These are phyloP conservation scores for Augochlora pura DNA, from an alignment of 1,140 invertebrate genomes.

Conservation along the genomic window DNA sequence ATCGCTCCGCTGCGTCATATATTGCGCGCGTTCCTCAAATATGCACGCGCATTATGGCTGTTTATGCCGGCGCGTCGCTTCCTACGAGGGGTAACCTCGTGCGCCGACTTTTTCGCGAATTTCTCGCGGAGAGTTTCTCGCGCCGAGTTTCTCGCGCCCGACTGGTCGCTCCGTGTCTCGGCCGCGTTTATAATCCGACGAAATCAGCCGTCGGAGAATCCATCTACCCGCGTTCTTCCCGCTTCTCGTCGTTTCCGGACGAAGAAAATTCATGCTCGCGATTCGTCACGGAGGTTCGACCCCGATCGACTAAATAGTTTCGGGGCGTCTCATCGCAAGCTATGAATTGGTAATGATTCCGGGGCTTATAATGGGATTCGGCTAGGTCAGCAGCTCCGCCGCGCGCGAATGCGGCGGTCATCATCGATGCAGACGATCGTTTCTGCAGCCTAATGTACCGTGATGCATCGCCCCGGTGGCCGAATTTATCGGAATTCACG, in stretches of 20 bases:
- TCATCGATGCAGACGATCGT: slow-evolving; percentile 21
- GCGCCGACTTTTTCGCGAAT: not conserved
- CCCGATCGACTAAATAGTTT: not conserved
- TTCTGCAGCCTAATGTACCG: slow-evolving; percentile 41
- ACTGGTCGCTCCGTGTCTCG: not conserved
- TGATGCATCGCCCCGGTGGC: slow-evolving; percentile 37
- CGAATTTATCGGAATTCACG: slow-evolving; percentile 39
- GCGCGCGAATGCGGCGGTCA: slow-evolving; percentile 6
- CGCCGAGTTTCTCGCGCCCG: not conserved
- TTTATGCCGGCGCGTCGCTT: slow-evolving; percentile 18
- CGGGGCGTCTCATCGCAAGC: not conserved
- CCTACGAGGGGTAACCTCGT: not conserved
- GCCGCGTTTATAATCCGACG: not conserved
- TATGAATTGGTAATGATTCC: slow-evolving; percentile 17
- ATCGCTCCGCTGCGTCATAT: slow-evolving; percentile 49
- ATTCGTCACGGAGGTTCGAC: not conserved
- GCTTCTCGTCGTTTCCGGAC: not conserved
- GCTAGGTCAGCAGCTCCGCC: slow-evolving; percentile 6
- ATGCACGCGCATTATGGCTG: slow-evolving; percentile 53
- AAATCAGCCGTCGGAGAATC: no score
- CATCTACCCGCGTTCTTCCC: no score
- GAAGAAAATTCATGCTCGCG: not conserved
- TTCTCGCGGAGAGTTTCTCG: not conserved
- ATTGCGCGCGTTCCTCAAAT: slow-evolving; percentile 54
- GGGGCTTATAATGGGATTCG: slow-evolving; percentile 24